Evolutionary conservation across 2,113 vertebrate genomes (phyloP).

Genomic region (Pollachius pollachius): DNA sequence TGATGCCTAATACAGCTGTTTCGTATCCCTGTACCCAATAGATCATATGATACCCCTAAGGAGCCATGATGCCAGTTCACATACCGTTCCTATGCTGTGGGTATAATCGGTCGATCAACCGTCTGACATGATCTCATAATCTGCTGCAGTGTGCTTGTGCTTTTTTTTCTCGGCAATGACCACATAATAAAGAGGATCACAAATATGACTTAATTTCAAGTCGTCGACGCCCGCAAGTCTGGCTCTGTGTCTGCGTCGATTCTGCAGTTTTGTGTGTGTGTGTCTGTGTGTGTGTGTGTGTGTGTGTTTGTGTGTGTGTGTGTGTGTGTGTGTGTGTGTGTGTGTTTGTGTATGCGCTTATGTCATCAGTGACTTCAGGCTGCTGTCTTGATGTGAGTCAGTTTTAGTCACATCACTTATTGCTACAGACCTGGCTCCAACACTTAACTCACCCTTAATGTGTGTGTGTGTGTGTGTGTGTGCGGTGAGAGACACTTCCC

Average conservation of each 20-base stretch:
- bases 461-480: conserved; percentile 19
- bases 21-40: not conserved
- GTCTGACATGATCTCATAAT: not conserved
- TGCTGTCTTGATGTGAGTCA: conserved; percentile 60
- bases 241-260: conserved; percentile 27
- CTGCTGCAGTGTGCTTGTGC: conserved; percentile 17
- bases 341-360: conserved; percentile 37
- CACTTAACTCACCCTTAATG: conserved; percentile 1
- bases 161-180: conserved; percentile 37
- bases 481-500: conserved; percentile 2
- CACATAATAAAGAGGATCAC: conserved; percentile 44
- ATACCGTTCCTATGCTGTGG: not conserved
- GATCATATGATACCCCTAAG: too few species aligned
- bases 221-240: conserved; percentile 53
- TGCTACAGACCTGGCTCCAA: conserved; percentile 68
- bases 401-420: conserved; percentile 63
- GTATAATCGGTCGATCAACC: too few species aligned
- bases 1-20: not conserved
- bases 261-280: conserved; percentile 30
- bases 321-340: conserved; percentile 8
- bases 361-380: conserved; percentile 68
- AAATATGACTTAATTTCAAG: conserved; percentile 40
- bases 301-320: conserved; percentile 17
- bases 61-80: not conserved
- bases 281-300: conserved; percentile 4